These are phyloP conservation scores for Chaetodon trifasciatus DNA, from an alignment of 2,797 vertebrate species.

Conservation along the genomic window DNA sequence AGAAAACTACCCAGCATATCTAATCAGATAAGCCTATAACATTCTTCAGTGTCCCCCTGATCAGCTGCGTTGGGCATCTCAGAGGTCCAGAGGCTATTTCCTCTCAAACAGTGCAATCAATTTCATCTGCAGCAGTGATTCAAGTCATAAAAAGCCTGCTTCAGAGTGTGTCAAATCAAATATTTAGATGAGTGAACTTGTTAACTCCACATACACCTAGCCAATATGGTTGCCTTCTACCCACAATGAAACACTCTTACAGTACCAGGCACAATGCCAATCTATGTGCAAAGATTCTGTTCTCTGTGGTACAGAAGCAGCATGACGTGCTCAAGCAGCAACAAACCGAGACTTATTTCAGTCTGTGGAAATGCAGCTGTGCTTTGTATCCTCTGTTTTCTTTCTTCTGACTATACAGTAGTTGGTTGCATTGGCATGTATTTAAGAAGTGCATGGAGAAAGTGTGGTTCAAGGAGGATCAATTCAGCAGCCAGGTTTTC, in stretches of 20 bases:
- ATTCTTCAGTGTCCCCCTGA: background rate
- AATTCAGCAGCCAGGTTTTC: background rate
- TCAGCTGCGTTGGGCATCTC: background rate
- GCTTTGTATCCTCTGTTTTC: background rate
- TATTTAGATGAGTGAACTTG: background rate
- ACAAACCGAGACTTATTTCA: conserved; percentile 5
- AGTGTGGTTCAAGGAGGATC: background rate
- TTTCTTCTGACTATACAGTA: background rate
- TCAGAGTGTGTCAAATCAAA: background rate
- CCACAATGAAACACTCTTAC: background rate
- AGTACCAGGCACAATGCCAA: no score
- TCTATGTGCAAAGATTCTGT: background rate
- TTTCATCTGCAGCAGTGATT: background rate
- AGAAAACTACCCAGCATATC: background rate
- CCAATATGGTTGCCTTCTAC: background rate
- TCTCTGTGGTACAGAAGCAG: background rate
- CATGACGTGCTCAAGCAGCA: background rate
- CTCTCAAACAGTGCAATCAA: background rate
- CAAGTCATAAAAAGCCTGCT: background rate
- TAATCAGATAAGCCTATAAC: background rate
- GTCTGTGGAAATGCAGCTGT: background rate
- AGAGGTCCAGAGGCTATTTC: background rate
- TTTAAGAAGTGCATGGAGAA: background rate
- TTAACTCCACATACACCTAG: background rate
- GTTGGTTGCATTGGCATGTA: background rate